A percentile compares a stretch with the other conserved stretches of the same genome.
phyloP scores from a whole-genome alignment of 2,113 vertebrate species.

The Eublepharis macularius region DNA sequence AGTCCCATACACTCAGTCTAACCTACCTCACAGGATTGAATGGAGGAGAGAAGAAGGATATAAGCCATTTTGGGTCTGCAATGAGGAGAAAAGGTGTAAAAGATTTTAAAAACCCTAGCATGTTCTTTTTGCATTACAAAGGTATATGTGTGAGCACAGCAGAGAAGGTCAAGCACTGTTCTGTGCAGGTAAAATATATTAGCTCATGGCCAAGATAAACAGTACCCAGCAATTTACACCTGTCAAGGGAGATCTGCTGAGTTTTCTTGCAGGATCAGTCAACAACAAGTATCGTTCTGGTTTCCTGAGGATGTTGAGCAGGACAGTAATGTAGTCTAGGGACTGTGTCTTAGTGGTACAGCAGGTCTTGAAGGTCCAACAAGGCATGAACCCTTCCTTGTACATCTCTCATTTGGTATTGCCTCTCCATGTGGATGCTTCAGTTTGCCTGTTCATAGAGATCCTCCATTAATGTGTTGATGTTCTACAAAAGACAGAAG shows the following conservation, averaged over 20 bases:
- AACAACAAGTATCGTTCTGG: slow-evolving; percentile 31
- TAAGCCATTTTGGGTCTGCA: too few relatives aligned
- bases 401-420: too few relatives aligned
- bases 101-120: background rate
- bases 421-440: too few relatives aligned
- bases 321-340: slow-evolving; percentile 1
- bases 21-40: too few relatives aligned
- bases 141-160: slow-evolving; percentile 39
- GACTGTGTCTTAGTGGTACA: slow-evolving; percentile 42
- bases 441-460: too few relatives aligned
- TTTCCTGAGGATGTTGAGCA: slow-evolving; percentile 51
- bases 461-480: too few relatives aligned
- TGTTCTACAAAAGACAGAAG: too few relatives aligned
- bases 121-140: background rate
- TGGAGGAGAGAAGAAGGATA: too few relatives aligned
- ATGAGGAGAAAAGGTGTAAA: too few relatives aligned
- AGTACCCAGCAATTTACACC: slow-evolving; percentile 58
- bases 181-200: slow-evolving; percentile 53
- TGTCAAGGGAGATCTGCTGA: slow-evolving; percentile 32
- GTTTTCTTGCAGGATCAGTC: slow-evolving; percentile 35
- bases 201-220: slow-evolving; percentile 60
- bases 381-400: too few relatives aligned
- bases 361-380: slow-evolving; percentile 10
- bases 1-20: too few relatives aligned
- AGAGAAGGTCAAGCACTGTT: slow-evolving; percentile 51